These are phyloP conservation scores for Podarcis raffonei DNA, from an alignment of 2,113 vertebrate species.

Conservation along the genomic window DNA sequence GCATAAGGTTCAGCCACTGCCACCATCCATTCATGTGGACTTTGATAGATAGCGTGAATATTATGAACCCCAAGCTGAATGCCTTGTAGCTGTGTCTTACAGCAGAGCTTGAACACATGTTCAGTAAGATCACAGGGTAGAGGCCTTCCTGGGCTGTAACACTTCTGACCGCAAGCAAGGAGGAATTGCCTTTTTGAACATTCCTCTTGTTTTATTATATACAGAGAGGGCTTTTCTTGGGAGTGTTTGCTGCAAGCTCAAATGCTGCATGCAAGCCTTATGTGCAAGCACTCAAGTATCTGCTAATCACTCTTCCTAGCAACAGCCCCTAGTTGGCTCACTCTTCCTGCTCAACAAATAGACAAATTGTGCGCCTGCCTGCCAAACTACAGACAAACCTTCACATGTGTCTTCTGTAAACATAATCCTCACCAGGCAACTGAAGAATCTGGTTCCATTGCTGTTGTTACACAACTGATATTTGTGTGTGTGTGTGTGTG, in stretches of 20 bases:
- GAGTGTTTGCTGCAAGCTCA: background rate
- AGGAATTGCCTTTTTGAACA: background rate
- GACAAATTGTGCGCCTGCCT: background rate
- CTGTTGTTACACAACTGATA: background rate
- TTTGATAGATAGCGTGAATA: background rate
- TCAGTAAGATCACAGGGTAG: background rate
- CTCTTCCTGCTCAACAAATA: background rate
- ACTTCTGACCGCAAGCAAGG: background rate
- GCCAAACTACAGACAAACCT: slow-evolving; percentile 1
- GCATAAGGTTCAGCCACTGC: background rate
- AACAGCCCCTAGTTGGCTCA: background rate
- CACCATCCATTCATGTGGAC: background rate
- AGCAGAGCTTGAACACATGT: background rate
- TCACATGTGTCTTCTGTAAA: background rate
- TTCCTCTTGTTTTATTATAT: background rate
- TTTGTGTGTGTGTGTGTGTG: too few relatives aligned
- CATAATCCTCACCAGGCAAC: background rate
- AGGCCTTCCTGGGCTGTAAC: background rate
- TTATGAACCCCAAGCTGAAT: background rate
- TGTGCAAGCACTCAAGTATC: background rate
- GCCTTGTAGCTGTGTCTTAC: background rate
- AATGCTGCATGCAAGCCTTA: background rate
- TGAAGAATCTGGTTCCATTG: background rate
- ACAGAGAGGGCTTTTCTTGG: background rate
- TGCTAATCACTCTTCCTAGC: background rate